Conservation (phyloP, 2,113 vertebrate species). For the Nycticorax nycticorax region DNA sequence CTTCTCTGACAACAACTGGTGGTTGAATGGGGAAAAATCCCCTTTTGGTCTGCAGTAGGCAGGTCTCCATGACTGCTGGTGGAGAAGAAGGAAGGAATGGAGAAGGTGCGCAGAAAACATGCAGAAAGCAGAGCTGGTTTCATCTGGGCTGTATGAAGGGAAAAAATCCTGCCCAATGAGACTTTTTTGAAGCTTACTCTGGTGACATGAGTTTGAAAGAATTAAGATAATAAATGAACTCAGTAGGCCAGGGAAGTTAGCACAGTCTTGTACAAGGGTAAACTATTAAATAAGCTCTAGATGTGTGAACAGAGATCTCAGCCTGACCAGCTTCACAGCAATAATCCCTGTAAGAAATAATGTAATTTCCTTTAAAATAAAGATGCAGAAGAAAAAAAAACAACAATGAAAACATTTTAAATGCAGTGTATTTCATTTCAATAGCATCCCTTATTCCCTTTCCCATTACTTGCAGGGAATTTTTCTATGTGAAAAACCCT, state of each 20-base stretch:
- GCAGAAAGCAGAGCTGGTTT: neutral
- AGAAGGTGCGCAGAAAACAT: neutral
- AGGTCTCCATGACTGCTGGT: neutral
- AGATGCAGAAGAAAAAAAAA: neutral
- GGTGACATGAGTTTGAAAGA: neutral
- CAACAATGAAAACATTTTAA: neutral
- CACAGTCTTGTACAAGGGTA: neutral
- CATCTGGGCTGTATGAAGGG: neutral
- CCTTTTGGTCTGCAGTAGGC: neutral
- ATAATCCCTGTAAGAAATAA: neutral
- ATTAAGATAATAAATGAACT: neutral
- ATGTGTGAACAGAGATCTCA: neutral
- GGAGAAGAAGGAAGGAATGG: neutral
- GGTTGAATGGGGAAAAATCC: neutral
- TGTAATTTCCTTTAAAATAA: neutral
- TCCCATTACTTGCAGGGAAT: neutral
- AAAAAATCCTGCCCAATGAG: neutral
- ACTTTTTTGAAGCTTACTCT: neutral
- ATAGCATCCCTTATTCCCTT: neutral
- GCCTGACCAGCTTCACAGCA: neutral
- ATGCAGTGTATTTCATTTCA: neutral
- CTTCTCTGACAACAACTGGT: neutral
- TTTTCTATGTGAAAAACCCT: neutral
- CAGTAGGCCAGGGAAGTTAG: neutral
- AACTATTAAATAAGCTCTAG: neutral